Conservation (phyloP, 2,888 invertebrate genomes). For the Drosophila nigricruria region DNA sequence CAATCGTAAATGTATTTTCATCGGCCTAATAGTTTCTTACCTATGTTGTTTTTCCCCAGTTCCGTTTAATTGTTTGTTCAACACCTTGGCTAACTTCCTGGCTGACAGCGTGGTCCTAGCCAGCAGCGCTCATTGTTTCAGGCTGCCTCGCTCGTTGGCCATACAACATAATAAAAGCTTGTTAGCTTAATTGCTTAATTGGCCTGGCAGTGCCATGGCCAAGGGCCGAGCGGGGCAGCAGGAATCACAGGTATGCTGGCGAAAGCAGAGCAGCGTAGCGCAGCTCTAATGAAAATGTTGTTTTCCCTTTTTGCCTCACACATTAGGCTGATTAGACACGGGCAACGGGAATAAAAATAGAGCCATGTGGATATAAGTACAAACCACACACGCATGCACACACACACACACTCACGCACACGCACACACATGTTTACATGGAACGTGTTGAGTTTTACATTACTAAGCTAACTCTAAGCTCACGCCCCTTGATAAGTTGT, state of each 20-base stretch:
- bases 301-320: conserved; percentile 46
- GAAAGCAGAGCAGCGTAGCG: conserved; percentile 24
- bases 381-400: conserved; percentile 20
- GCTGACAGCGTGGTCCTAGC: conserved; percentile 24
- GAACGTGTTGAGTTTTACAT: conserved; percentile 56
- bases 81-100: conserved; percentile 63
- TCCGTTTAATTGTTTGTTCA: conserved; percentile 73
- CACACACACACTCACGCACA: conserved; percentile 8
- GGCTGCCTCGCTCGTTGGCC: conserved; percentile 24
- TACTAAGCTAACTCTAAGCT: conserved; percentile 46
- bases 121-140: conserved; percentile 21
- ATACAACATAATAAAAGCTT: conserved; percentile 76
- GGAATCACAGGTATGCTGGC: conserved; percentile 12
- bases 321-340: conserved; percentile 69
- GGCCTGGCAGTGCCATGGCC: conserved; percentile 41
- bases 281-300: conserved; percentile 67
- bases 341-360: conserved; percentile 52
- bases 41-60: conserved; percentile 39
- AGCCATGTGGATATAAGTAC: conserved; percentile 57
- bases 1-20: conserved; percentile 31
- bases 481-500: conserved; percentile 45
- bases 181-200: conserved; percentile 80
- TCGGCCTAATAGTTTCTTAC: conserved; percentile 32
- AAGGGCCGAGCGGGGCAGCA: background rate
- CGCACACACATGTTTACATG: conserved; percentile 4